Percentiles rank a stretch among this genome's conserved stretches.
phyloP scores from a whole-genome alignment of 2,113 vertebrate species.

The Pterocles orientalis region DNA sequence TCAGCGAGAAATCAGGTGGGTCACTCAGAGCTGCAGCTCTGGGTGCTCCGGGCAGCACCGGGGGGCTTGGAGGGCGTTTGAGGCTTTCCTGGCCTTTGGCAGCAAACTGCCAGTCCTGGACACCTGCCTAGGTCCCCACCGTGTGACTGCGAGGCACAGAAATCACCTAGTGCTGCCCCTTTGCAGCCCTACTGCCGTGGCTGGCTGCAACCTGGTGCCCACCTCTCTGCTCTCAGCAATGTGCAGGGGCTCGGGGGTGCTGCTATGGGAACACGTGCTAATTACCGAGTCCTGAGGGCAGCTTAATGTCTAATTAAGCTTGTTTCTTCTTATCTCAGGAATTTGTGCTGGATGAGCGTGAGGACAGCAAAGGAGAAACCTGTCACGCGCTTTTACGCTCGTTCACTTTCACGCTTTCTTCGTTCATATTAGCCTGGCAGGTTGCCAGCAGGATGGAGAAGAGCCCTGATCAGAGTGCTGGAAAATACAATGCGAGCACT shows the following conservation, averaged over 20 bases:
- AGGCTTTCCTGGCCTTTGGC: background rate
- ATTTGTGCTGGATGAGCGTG: background rate
- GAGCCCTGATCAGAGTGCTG: background rate
- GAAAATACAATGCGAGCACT: background rate
- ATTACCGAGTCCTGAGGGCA: background rate
- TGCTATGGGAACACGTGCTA: background rate
- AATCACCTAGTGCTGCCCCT: background rate
- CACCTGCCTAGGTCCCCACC: no score
- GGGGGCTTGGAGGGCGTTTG: rapidly evolving
- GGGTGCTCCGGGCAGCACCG: rapidly evolving
- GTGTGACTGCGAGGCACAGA: rapidly evolving
- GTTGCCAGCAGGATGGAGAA: background rate
- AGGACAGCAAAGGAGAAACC: slow-evolving; percentile 1
- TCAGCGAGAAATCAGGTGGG: rapidly evolving
- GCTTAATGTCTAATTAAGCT: background rate
- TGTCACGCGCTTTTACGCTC: background rate
- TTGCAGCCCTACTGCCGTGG: rapidly evolving
- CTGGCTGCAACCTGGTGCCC: background rate
- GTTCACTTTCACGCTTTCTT: slow-evolving; percentile 18
- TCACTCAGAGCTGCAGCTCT: background rate
- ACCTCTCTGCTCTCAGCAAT: background rate
- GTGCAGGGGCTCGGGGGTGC: background rate
- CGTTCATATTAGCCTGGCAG: slow-evolving; percentile 27
- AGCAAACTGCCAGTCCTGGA: background rate
- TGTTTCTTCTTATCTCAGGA: background rate